phyloP scores from a whole-genome alignment of 2,888 invertebrate species.

The Drosophila rubida region DNA sequence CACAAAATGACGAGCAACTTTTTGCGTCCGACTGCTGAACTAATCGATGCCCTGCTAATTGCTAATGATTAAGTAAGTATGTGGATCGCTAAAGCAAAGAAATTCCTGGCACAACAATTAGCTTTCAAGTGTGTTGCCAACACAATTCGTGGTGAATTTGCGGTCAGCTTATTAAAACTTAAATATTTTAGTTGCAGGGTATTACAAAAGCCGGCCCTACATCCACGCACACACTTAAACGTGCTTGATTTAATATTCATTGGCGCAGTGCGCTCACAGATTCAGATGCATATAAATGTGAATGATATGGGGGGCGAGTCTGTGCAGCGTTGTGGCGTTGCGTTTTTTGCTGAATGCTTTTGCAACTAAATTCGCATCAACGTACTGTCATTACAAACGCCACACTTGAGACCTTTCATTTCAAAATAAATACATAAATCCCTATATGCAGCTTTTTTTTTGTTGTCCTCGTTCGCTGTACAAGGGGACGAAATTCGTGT shows the following conservation, averaged over 20 bases:
- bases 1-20: neutral
- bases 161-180: neutral
- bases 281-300: slow-evolving; percentile 5
- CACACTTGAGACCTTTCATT: slow-evolving; percentile 7
- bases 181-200: neutral
- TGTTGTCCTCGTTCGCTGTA: slow-evolving; percentile 23
- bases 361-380: slow-evolving; percentile 40
- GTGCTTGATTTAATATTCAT: slow-evolving; percentile 71
- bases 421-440: neutral
- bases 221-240: slow-evolving; percentile 10
- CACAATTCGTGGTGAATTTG: too few species aligned
- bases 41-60: neutral
- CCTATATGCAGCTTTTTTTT: neutral
- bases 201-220: neutral
- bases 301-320: neutral
- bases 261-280: slow-evolving; percentile 31
- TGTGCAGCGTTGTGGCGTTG: neutral
- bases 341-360: neutral
- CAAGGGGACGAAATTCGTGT: slow-evolving; percentile 3
- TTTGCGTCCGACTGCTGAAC: neutral
- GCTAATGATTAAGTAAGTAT: too few species aligned
- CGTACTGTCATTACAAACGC: slow-evolving; percentile 29
- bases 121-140: too few species aligned
- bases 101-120: too few species aligned
- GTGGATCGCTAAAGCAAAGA: too few species aligned